Evolutionary conservation across 2,888 invertebrate genomes (phyloP).

Genomic region (Eupeodes latifasciatus): DNA sequence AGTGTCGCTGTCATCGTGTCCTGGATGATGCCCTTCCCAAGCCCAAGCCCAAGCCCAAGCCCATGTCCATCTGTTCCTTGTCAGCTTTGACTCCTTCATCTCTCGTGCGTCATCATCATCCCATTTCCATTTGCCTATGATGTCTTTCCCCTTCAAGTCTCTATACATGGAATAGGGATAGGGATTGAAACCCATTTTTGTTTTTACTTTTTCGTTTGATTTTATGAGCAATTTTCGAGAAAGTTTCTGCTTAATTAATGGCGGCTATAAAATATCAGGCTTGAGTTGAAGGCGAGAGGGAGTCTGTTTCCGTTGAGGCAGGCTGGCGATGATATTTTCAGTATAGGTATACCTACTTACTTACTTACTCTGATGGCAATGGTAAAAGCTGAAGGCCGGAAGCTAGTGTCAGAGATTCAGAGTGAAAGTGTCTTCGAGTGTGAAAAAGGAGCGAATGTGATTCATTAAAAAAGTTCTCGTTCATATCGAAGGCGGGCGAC

Average conservation of each 20-base stretch:
- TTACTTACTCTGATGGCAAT: neutral
- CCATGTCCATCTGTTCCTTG: slow-evolving; percentile 65
- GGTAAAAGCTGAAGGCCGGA: neutral
- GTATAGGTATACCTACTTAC: no score
- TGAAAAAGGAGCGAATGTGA: slow-evolving; percentile 68
- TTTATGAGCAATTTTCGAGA: slow-evolving; percentile 54
- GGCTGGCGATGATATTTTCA: neutral
- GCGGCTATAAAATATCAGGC: slow-evolving; percentile 67
- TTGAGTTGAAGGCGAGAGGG: neutral
- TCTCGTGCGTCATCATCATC: neutral
- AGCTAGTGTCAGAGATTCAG: neutral
- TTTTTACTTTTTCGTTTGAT: slow-evolving; percentile 50
- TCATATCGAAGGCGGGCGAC: slow-evolving; percentile 4
- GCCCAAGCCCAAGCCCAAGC: no score
- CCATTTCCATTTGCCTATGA: neutral
- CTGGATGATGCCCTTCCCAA: neutral
- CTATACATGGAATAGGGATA: neutral
- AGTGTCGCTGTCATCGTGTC: neutral
- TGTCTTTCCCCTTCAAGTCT: neutral
- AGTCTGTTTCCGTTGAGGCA: neutral
- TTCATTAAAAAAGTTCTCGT: slow-evolving; percentile 64
- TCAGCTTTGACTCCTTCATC: slow-evolving; percentile 41
- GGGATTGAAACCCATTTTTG: neutral
- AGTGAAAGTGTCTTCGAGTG: slow-evolving; percentile 58
- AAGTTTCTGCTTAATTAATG: slow-evolving; percentile 71